Conservation (phyloP, 37 sponge, comb jelly and placozoan genomes). For the Aplysina aerophoba region DNA sequence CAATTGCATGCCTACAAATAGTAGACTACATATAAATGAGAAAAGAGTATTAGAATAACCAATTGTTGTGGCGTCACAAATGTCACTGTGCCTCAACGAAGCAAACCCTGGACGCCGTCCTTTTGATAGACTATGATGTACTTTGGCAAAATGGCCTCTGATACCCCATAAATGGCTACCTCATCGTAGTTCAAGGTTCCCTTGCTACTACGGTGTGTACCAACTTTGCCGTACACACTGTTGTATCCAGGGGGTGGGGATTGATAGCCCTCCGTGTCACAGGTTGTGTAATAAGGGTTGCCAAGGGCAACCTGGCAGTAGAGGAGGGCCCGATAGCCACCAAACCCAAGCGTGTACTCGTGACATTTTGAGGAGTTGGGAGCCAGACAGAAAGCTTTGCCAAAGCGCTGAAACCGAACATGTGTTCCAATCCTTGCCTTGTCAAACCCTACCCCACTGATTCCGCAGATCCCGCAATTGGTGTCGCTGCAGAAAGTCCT, state of each 20-base stretch:
- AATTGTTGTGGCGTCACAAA: too few relatives aligned
- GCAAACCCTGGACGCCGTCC: conserved; percentile 41
- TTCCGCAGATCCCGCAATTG: not conserved
- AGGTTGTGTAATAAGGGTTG: conserved; percentile 44
- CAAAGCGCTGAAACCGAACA: conserved; percentile 74
- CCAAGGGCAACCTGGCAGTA: conserved; percentile 70
- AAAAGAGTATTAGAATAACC: too few relatives aligned
- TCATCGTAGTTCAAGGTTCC: conserved; percentile 74
- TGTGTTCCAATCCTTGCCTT: conserved; percentile 28
- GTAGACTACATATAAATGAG: too few relatives aligned
- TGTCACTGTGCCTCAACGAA: too few relatives aligned
- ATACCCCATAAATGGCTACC: conserved; percentile 53
- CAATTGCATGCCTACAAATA: too few relatives aligned
- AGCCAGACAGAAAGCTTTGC: conserved; percentile 77
- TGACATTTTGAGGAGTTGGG: conserved; percentile 86
- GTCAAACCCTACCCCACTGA: not conserved
- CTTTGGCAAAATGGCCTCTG: conserved; percentile 61
- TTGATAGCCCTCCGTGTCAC: conserved; percentile 28
- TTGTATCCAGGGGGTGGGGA: conserved; percentile 67
- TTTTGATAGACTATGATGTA: conserved; percentile 68
- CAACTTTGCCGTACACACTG: conserved; percentile 65
- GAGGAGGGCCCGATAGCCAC: conserved; percentile 62
- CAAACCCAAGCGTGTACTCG: conserved; percentile 72
- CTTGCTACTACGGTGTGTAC: conserved; percentile 11
- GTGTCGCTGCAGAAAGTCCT: not conserved